Evolutionary conservation across 1,140 invertebrate species (phyloP), one percentile per base, ranked within the genome.

Genomic region (Drosophila elegans): DNA sequence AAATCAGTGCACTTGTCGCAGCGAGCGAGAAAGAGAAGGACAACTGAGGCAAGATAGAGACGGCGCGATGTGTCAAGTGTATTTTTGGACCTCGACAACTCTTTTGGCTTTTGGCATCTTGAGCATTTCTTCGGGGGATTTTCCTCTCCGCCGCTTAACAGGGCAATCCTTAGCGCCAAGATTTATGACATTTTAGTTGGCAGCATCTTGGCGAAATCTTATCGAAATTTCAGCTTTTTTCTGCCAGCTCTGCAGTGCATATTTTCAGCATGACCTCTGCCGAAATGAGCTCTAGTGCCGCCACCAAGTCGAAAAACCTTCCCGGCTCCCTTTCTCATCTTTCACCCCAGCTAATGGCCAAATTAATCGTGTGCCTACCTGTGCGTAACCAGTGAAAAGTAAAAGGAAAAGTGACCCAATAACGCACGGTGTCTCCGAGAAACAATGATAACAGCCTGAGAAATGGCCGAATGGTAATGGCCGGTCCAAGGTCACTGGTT

Each of bases 121-220:
- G 11, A 71, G 75, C 75, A 74, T 77, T 89, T 64, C 61, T 75
- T 78, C 67, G 61, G 52, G 72, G 44, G 61, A 59, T 78, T 73
- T 68, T 63, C 41, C 78, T 69, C 57, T 52, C 25, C 41, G 44
- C 27, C 32, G 56, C 51, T 75, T 81, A 80, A 75, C 60, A 61
- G 77, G 82, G 67, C 51, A 71, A 82, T 91, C 88, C 76, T 91
- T 91, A 91, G 81, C 80, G 74, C 81, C 56, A 77, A 91, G 90
- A 91, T 91, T 91, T 91, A 91, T 91, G 90, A 89, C 78, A 91
- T 74, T 91, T 91, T 77, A 78, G 76, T 91, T 91, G 90, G 90
- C 83, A 91, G 73, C 83, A 81, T 90, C 81, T 74, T 64, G 72
- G 73, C 90, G 83, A 82, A 84, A 91, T 91, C 90, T 91, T 91